Evolutionary conservation across 2,113 vertebrate species (phyloP), one percentile per base, ranked within the genome.

Genomic region (Aldabrachelys gigantea): DNA sequence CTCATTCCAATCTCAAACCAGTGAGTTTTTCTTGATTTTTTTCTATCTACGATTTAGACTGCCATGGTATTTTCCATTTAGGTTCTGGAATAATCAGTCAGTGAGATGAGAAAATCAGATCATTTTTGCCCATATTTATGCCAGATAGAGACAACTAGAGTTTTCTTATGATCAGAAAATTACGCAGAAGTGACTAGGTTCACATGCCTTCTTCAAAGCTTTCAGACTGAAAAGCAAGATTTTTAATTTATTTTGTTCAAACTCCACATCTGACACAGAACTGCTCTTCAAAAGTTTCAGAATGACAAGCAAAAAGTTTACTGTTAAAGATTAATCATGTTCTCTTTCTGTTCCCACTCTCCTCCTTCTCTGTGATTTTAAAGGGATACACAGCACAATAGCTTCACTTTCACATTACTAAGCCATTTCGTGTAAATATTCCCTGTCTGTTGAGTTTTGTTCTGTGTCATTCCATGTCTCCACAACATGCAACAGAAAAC

Each of bases 251-350:
- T 93, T 97, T 95, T 87, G 72, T 91, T 93, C 89, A 90, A 94
- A 90, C 82, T 84, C 59, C 94, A 93, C 93, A 96, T 95, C 89
- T 95, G 97, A 97, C 62, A 80, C 94, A 95, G 35, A 53, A 79
- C 6, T 97, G 90, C 82, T 93, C 96, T 96, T 97, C 84, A 88
- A 96, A 80, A 75, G 91, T 52, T 88, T 92, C 95, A 89, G 69
- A 97, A 89, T 97, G 94, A 97, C 96, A 97, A 96, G 96, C 92
- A 96, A 89, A 85, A 96, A 95, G 91, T 97, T 95, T 96, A 95
- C 95, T 95, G 96, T 95, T 97, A 93, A 96, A 94, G 94, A 97
- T 97, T 97, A 97, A 97, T 96, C 96, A 95, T 93, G 82, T 95
- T 96, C 92, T 59, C n/a, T 69, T 93, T 92, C 95, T 96, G 95